phyloP scores from a whole-genome alignment of 2,888 invertebrate species.

The Listrodromus nycthemerus region DNA sequence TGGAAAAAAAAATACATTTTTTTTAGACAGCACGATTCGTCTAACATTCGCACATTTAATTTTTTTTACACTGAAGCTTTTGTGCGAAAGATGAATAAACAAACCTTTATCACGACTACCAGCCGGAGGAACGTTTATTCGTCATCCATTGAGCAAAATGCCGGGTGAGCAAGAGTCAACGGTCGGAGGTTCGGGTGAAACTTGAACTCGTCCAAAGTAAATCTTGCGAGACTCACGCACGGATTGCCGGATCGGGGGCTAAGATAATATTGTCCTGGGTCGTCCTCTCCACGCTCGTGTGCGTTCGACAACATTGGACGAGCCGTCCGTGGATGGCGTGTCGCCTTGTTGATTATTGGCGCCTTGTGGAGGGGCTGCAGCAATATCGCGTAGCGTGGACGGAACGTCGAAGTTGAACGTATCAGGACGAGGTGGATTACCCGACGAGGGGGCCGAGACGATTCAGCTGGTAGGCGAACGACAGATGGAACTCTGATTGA shows the following conservation, averaged over 20 bases:
- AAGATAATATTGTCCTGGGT: constrained; percentile 67
- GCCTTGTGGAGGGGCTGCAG: constrained; percentile 28
- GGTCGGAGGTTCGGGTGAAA: constrained; percentile 60
- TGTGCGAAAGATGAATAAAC: no score
- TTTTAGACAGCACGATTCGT: neutral
- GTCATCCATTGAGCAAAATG: constrained; percentile 33
- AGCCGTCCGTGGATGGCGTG: constrained; percentile 4
- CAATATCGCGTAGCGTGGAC: constrained; percentile 16
- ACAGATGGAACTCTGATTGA: constrained; percentile 73
- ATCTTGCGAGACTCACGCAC: constrained; percentile 55
- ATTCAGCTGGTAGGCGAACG: constrained; percentile 50
- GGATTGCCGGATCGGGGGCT: constrained; percentile 64
- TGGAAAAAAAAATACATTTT: constrained; percentile 8
- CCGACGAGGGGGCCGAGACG: constrained; percentile 30
- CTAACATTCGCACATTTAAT: neutral
- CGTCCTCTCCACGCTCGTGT: constrained; percentile 33
- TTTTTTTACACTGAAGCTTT: neutral
- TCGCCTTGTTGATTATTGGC: constrained; percentile 7
- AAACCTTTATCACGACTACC: neutral
- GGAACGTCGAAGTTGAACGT: neutral
- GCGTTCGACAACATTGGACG: constrained; percentile 10
- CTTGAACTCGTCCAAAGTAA: constrained; percentile 66
- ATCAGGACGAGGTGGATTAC: constrained; percentile 23
- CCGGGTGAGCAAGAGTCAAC: constrained; percentile 45
- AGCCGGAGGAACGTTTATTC: constrained; percentile 60